phyloP scores from a whole-genome alignment of 2,113 vertebrate species.

The Cnemophilus loriae region DNA sequence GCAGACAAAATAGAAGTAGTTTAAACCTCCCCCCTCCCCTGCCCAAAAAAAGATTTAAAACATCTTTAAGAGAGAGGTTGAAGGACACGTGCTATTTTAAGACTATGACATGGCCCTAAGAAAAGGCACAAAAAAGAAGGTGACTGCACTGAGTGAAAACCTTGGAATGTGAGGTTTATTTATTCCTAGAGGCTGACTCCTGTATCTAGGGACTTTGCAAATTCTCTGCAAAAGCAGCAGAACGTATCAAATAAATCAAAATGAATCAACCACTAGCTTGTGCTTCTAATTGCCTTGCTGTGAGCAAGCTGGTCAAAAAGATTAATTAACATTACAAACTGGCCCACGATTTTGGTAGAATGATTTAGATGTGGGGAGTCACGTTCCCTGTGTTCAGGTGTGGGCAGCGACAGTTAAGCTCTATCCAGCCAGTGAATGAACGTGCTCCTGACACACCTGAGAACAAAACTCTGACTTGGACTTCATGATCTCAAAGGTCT shows the following conservation, averaged over 20 bases:
- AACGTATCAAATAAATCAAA: background rate
- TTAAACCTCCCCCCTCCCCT: background rate
- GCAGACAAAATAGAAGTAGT: background rate
- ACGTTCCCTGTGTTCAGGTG: background rate
- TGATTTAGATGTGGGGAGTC: background rate
- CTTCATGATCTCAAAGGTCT: too few species aligned
- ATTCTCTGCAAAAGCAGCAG: background rate
- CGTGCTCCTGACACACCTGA: background rate
- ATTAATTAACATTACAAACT: background rate
- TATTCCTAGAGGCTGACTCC: background rate
- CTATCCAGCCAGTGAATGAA: background rate
- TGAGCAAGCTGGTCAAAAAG: background rate
- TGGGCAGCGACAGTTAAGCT: background rate
- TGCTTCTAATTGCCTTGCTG: background rate
- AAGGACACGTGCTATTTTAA: background rate
- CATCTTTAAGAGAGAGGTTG: background rate
- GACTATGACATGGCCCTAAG: background rate
- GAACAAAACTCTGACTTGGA: background rate
- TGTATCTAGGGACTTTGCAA: background rate
- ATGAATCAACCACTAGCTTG: background rate
- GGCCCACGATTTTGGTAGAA: background rate
- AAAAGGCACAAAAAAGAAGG: background rate
- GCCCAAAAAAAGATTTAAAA: accelerated
- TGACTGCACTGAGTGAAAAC: background rate
- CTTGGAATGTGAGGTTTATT: background rate